Conservation (phyloP, 1,140 invertebrate genomes). For the Aradophagus sp. region DNA sequence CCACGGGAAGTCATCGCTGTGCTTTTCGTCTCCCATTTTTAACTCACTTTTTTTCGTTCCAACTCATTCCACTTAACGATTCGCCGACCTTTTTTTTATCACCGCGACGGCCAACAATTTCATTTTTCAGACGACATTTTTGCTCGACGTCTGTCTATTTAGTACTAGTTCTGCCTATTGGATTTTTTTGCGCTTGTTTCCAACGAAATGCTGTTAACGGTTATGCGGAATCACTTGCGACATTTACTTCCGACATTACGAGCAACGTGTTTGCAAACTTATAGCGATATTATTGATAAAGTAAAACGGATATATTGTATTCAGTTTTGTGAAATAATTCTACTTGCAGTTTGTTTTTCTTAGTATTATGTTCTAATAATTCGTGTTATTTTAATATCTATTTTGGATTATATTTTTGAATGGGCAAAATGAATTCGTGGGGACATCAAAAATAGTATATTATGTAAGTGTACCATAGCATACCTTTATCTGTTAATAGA, state of each 20-base stretch:
- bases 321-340: background rate
- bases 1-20: conserved; percentile 27
- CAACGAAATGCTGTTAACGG: conserved; percentile 3
- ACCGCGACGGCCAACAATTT: conserved; percentile 25
- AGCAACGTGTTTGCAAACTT: background rate
- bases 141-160: conserved; percentile 8
- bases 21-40: conserved; percentile 17
- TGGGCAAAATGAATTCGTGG: too few species aligned
- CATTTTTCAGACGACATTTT: conserved; percentile 25
- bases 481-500: too few species aligned
- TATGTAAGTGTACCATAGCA: too few species aligned
- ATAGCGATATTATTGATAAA: too few species aligned
- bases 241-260: background rate
- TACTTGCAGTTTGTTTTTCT: conserved; percentile 1
- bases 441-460: too few species aligned
- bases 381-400: too few species aligned
- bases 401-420: too few species aligned
- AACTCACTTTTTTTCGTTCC: too few species aligned
- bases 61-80: conserved; percentile 32
- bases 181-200: conserved; percentile 8
- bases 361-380: background rate
- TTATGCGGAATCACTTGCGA: conserved; percentile 2
- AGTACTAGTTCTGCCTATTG: conserved; percentile 9
- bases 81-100: conserved; percentile 30
- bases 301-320: too few species aligned